Conservation (phyloP, 2,113 vertebrate species). For the Octodon degus region DNA sequence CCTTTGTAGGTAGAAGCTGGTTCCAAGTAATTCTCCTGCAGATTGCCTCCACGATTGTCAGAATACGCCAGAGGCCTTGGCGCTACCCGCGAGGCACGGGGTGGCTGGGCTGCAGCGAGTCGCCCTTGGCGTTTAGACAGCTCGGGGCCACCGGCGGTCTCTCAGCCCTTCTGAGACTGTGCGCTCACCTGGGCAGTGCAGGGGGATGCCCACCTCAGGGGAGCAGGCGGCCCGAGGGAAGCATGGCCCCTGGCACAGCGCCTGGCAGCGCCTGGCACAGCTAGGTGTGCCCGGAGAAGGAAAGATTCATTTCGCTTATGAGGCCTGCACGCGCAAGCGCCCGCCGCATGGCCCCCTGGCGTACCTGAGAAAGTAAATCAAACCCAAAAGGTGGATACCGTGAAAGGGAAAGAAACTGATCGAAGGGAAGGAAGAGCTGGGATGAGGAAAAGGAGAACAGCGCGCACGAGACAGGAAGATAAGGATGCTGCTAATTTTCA, state of each 20-base stretch:
- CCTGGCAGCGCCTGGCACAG: background rate
- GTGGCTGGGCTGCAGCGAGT: background rate
- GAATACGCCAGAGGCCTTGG: background rate
- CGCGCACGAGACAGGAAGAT: no score
- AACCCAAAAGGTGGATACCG: no score
- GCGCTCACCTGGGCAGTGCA: background rate
- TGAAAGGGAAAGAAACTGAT: no score
- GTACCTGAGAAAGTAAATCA: no score
- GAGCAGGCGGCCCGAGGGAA: background rate
- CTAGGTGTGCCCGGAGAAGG: no score
- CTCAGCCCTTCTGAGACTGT: background rate
- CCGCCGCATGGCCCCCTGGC: no score
- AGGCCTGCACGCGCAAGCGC: no score
- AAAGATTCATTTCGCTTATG: no score
- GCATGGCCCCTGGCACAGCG: background rate
- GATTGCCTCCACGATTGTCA: background rate
- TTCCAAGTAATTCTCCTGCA: background rate
- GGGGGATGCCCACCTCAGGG: background rate
- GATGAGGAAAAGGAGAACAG: no score
- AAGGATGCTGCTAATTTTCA: no score
- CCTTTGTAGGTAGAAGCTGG: background rate
- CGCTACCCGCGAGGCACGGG: background rate
- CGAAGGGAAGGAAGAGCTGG: no score
- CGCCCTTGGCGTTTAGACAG: background rate
- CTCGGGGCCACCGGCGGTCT: background rate